phyloP scores from a whole-genome alignment of 2,888 invertebrate species.

The Microplitis deprimator region DNA sequence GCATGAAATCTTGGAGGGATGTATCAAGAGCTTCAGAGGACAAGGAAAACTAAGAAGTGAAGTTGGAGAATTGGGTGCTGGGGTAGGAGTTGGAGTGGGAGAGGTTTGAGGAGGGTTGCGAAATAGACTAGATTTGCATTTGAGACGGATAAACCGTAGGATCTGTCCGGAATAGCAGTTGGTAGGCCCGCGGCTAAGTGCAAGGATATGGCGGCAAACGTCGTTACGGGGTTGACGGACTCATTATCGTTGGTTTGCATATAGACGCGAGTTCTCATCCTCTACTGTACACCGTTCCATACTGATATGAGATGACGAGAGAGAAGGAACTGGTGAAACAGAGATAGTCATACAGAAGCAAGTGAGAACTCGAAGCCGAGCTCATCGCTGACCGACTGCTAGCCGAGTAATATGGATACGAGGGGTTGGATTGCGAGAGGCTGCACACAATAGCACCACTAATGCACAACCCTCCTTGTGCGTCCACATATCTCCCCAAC shows the following conservation, averaged over 20 bases:
- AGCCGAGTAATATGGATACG: constrained; percentile 68
- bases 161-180: constrained; percentile 62
- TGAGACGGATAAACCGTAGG: constrained; percentile 60
- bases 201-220: constrained; percentile 68
- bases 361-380: constrained; percentile 44
- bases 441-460: constrained; percentile 67
- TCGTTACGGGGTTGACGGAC: constrained; percentile 70
- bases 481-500: too few relatives aligned
- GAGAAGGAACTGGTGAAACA: constrained; percentile 31
- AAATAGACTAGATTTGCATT: constrained; percentile 59
- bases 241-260: constrained; percentile 70
- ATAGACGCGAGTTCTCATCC: constrained; percentile 59
- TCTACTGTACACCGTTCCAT: constrained; percentile 34
- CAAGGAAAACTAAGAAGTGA: background rate
- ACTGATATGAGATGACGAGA: constrained; percentile 38
- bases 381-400: constrained; percentile 65
- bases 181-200: constrained; percentile 60
- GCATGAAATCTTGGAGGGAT: constrained; percentile 36
- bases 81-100: background rate
- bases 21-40: background rate
- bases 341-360: constrained; percentile 11
- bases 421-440: constrained; percentile 54
- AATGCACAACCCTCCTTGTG: constrained; percentile 64
- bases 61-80: constrained; percentile 11
- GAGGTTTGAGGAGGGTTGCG: background rate